phyloP scores from a whole-genome alignment of 2,888 invertebrate genomes.

The Theretra japonica region DNA sequence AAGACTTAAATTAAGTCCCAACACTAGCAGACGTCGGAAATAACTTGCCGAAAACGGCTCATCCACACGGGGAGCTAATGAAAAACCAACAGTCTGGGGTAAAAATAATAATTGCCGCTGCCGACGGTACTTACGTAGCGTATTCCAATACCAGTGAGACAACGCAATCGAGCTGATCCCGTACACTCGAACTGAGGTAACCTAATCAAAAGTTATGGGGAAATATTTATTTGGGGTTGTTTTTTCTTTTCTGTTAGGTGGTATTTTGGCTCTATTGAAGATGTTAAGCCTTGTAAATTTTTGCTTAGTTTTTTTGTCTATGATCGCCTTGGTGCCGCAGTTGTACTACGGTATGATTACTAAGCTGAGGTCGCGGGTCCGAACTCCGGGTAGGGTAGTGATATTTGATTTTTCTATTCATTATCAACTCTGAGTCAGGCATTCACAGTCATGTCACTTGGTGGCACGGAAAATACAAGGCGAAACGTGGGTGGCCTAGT shows the following conservation, averaged over 20 bases:
- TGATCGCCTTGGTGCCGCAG: too few species aligned
- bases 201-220: slow-evolving; percentile 12
- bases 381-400: too few species aligned
- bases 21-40: not conserved
- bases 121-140: slow-evolving; percentile 2
- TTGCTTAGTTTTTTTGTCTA: too few species aligned
- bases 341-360: too few species aligned
- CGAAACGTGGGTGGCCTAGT: too few species aligned
- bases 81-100: slow-evolving; percentile 9
- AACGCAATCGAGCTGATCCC: slow-evolving; percentile 1
- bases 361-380: too few species aligned
- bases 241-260: not conserved
- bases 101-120: slow-evolving; percentile 12
- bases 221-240: slow-evolving; percentile 3
- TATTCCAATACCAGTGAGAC: slow-evolving; percentile 9
- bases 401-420: too few species aligned
- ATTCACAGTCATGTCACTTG: too few species aligned
- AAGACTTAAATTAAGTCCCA: not conserved
- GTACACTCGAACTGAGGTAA: slow-evolving; percentile 1
- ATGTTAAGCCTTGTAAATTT: not conserved
- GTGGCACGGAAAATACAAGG: too few species aligned
- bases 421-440: too few species aligned
- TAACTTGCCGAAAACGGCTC: not conserved
- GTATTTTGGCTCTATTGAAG: not conserved
- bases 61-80: not conserved